phyloP scores from a whole-genome alignment of 2,113 vertebrate species.

The Dasyprocta punctata region DNA sequence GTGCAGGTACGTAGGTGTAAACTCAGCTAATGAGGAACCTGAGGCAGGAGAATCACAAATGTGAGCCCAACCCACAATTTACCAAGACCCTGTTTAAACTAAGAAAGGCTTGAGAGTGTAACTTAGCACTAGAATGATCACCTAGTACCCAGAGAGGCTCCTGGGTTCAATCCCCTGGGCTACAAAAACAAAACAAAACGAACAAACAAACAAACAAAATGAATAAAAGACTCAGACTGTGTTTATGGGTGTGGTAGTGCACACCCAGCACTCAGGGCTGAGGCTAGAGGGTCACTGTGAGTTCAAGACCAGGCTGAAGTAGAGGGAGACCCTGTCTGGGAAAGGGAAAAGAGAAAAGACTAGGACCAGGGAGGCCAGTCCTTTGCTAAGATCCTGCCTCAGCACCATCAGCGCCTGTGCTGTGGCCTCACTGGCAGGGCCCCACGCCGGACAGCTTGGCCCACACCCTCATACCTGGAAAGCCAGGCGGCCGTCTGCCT shows the following conservation, averaged over 20 bases:
- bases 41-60: background rate
- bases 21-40: background rate
- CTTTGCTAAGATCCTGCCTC: background rate
- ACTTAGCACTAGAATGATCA: no score
- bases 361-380: background rate
- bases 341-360: no score
- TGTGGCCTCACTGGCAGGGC: background rate
- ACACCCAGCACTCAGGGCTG: background rate
- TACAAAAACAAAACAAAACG: no score
- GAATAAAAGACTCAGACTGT: background rate
- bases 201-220: no score
- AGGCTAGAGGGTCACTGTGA: background rate
- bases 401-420: background rate
- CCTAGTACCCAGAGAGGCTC: no score
- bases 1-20: background rate
- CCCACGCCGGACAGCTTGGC: background rate
- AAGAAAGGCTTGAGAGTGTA: background rate
- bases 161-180: no score
- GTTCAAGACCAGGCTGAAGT: background rate
- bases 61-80: background rate
- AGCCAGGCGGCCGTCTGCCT: background rate
- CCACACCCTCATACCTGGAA: background rate
- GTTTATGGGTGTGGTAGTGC: background rate
- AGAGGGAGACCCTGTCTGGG: background rate
- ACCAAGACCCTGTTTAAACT: background rate